A percentile compares a stretch with the other conserved stretches of the same genome.
phyloP scores from a whole-genome alignment of 2,113 vertebrate species.

The Actinemys pallida region DNA sequence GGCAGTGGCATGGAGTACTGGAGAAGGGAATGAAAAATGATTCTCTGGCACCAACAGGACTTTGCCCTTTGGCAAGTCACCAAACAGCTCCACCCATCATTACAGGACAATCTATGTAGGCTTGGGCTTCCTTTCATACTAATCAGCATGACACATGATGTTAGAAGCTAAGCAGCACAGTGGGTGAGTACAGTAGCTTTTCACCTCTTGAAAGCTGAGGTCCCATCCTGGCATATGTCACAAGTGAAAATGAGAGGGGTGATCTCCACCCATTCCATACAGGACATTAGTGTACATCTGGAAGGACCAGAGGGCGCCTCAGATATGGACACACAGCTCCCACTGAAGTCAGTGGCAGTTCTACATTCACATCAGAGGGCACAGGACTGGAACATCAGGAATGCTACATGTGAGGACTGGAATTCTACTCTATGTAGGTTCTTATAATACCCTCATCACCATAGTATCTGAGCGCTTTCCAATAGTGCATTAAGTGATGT shows the following conservation, averaged over 20 bases:
- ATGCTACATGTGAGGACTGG: not conserved
- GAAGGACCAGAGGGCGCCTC: slow-evolving; percentile 31
- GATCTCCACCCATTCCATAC: slow-evolving; percentile 34
- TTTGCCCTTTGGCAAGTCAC: slow-evolving; percentile 16
- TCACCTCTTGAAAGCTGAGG: slow-evolving; percentile 41
- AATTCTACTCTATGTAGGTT: not conserved
- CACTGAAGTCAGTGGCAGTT: not conserved
- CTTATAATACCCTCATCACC: not conserved
- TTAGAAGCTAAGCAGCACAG: not conserved
- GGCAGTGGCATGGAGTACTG: slow-evolving; percentile 2
- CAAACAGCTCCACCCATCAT: slow-evolving; percentile 40
- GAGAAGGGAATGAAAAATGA: slow-evolving; percentile 18
- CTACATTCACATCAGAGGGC: slow-evolving; percentile 8
- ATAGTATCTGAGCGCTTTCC: not conserved
- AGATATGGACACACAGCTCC: not conserved
- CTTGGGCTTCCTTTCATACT: slow-evolving; percentile 40
- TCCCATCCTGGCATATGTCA: slow-evolving; percentile 36
- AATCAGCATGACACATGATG: slow-evolving; percentile 5
- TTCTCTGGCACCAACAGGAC: not conserved
- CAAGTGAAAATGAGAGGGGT: fast-evolving
- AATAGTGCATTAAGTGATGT: not conserved
- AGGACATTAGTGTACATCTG: slow-evolving; percentile 31
- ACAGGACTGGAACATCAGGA: not conserved
- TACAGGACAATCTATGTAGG: slow-evolving; percentile 32
- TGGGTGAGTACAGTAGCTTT: slow-evolving; percentile 19